Percentiles rank a stretch among this genome's conserved stretches.
phyloP scores from a whole-genome alignment of 2,113 vertebrate species.

The Nyctereutes procyonoides region DNA sequence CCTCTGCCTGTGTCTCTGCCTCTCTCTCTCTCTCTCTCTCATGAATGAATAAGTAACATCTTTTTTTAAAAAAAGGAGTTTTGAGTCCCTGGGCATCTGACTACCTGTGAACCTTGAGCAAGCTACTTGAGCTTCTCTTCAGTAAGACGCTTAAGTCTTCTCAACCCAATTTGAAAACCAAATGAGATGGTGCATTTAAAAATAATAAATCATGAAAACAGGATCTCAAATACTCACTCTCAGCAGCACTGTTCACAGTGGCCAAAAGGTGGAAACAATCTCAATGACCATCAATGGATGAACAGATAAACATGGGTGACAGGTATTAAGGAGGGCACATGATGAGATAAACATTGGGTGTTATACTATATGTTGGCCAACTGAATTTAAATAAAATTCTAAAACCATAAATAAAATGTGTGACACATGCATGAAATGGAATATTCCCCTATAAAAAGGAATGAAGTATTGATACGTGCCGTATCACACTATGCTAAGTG shows the following conservation, averaged over 20 bases:
- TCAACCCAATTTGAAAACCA: neutral
- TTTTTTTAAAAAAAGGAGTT: neutral
- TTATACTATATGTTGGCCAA: too few species aligned
- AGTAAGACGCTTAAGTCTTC: neutral
- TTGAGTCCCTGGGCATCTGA: neutral
- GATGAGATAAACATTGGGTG: too few species aligned
- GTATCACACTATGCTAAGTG: neutral
- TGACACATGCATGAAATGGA: neutral
- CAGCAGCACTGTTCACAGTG: neutral
- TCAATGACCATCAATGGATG: neutral
- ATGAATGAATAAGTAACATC: too few species aligned
- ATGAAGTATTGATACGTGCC: neutral
- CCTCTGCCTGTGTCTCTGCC: too few species aligned
- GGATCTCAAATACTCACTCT: neutral
- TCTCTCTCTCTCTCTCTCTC: too few species aligned
- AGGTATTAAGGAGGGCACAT: too few species aligned
- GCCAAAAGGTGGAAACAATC: neutral
- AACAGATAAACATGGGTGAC: neutral
- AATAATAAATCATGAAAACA: neutral
- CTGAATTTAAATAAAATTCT: too few species aligned
- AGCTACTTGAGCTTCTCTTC: neutral
- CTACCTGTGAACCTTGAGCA: neutral
- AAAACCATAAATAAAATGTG: neutral
- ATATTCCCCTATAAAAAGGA: neutral
- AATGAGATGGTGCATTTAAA: conserved; percentile 5